These are phyloP conservation scores for Aldrovandia affinis DNA, from an alignment of 2,797 vertebrate species.

Conservation along the genomic window DNA sequence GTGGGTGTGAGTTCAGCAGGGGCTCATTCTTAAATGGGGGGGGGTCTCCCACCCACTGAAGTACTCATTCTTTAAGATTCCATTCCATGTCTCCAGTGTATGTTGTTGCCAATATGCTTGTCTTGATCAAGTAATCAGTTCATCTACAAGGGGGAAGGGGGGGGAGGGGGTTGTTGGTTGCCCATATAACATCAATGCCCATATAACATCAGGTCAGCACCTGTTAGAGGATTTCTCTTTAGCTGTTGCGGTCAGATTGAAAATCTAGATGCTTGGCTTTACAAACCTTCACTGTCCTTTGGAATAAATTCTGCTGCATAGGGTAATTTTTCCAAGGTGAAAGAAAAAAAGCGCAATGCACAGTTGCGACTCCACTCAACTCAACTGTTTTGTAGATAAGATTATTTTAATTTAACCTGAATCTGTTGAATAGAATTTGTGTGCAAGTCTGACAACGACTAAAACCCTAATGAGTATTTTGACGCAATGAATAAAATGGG, in stretches of 20 bases:
- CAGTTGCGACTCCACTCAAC: neutral
- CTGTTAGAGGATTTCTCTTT: neutral
- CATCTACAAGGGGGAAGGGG: neutral
- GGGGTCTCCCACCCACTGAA: neutral
- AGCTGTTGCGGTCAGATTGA: neutral
- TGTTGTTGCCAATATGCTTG: neutral
- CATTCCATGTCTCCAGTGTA: neutral
- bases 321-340: neutral
- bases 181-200: neutral
- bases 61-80: neutral
- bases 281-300: neutral
- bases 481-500: neutral
- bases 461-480: neutral
- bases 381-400: neutral
- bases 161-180: neutral
- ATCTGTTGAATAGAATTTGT: neutral
- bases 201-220: neutral
- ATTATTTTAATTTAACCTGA: neutral
- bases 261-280: neutral
- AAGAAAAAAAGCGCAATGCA: neutral
- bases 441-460: neutral
- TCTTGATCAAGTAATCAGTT: constrained; percentile 1
- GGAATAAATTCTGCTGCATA: neutral
- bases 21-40: constrained; percentile 24
- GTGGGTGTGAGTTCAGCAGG: neutral